Conservation (phyloP, 2,888 invertebrate genomes). For the Nephrotoma appendiculata region DNA sequence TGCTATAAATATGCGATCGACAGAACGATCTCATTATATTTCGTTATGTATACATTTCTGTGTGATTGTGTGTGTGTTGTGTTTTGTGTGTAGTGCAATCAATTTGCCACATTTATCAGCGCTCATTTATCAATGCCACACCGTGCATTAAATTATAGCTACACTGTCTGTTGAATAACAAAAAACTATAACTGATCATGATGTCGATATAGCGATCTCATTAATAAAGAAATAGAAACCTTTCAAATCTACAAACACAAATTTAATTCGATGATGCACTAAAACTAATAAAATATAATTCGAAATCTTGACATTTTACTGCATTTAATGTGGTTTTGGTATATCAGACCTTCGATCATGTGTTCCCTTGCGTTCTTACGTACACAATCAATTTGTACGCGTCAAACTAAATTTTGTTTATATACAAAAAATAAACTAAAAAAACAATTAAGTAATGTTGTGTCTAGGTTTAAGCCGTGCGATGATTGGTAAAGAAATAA, state of each 20-base stretch:
- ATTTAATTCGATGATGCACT: not conserved
- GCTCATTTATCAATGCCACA: not conserved
- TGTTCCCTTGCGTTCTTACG: not conserved
- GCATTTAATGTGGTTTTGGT: not conserved
- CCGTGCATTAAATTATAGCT: not conserved
- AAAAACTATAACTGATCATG: not conserved
- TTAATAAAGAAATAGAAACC: not conserved
- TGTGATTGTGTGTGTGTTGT: too few relatives aligned
- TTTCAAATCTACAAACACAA: not conserved
- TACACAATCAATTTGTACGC: not conserved
- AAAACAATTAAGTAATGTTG: not conserved
- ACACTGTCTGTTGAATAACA: not conserved
- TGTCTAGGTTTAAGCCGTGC: not conserved
- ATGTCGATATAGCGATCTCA: not conserved
- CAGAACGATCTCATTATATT: not conserved
- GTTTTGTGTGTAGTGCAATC: not conserved
- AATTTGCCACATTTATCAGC: not conserved
- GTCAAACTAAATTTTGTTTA: not conserved
- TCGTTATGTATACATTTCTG: too few relatives aligned
- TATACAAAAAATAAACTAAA: not conserved
- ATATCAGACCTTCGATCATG: not conserved
- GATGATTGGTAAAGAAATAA: not conserved
- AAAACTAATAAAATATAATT: not conserved
- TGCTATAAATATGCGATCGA: not conserved
- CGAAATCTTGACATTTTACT: not conserved